Evolutionary conservation across 2,113 vertebrate genomes (phyloP), one percentile per base, ranked within the genome.

Genomic region (Zosterops lateralis): DNA sequence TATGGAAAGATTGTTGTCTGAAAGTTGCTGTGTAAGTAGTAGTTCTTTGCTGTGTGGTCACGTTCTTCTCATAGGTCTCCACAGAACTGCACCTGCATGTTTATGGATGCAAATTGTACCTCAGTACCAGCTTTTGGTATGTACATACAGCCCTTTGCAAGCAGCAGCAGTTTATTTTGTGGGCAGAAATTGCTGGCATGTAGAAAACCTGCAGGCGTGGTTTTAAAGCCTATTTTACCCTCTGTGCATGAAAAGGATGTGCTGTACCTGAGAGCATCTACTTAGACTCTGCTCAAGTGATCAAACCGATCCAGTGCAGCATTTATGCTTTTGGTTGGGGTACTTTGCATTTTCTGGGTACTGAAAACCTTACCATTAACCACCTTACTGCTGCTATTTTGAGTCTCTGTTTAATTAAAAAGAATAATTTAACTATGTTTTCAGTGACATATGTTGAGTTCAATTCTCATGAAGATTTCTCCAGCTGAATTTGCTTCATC

Each of bases 331-430:
- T 51, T 61, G 21, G 26, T 28, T 76, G 70, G 25, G 8, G 6
- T 57, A 26, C 50, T 76, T 73, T 8, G 24, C 60, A 47, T 38
- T 82, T 84, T 79, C 28, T 42, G 32, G 21, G n/a, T 47, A 9
- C 24, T 34, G 42, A 40, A 64, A 77, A 21, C 36, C 14, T n/a
- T 40, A 62, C 29, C 6, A 12, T 62, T 3, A 54, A 26, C 19
- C 28, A 44, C 38, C 17, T 73, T 51, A n/a, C 32, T 73, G 70
- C 77, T 84, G 70, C 31, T 68, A 42, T 28, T 87, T 77, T 48
- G 47, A 38, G 11, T 29, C 54, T 95, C 58, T 32, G 19, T 48
- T 92, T 91, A 93, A 92, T 83, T 92, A 78, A 96, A 87, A 84
- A 58, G 14, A 67, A 74, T 60, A 2, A 64, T 71, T 82, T 86